A percentile compares a stretch with the other conserved stretches of the same genome.
These are phyloP conservation scores for Micoletzkya japonica DNA, from an alignment of 2,888 invertebrate species.

Conservation along the genomic window DNA sequence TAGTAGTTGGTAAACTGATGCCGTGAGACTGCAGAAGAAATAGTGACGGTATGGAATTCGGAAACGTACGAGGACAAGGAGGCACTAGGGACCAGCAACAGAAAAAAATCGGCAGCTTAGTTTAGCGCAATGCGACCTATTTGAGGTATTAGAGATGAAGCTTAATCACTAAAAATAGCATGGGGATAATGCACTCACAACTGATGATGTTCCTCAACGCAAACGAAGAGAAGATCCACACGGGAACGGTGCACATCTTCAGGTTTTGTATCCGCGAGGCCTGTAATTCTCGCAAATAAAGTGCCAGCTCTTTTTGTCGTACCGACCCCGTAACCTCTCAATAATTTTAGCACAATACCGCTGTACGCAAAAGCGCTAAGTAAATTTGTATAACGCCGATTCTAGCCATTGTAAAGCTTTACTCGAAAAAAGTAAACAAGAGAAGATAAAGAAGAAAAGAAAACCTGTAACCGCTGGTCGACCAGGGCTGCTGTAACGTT, in stretches of 20 bases:
- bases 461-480: too few species aligned
- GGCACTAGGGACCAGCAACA: too few species aligned
- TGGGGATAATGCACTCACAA: constrained; percentile 31
- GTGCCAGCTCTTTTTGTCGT: too few species aligned
- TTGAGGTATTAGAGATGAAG: neutral
- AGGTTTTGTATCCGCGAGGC: constrained; percentile 55
- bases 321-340: constrained; percentile 43
- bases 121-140: too few species aligned
- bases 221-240: constrained; percentile 60
- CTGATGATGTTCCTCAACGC: constrained; percentile 55
- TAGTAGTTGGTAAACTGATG: too few species aligned
- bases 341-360: constrained; percentile 39
- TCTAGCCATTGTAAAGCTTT: too few species aligned
- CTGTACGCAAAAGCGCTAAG: constrained; percentile 33
- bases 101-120: too few species aligned
- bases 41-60: too few species aligned
- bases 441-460: too few species aligned
- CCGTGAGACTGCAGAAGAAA: too few species aligned
- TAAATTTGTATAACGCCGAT: constrained; percentile 12
- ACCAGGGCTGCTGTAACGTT: constrained; percentile 9
- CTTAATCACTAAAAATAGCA: neutral
- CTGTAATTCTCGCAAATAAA: too few species aligned
- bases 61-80: too few species aligned
- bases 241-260: constrained; percentile 56
- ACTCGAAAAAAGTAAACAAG: constrained; percentile 1